phyloP scores from a whole-genome alignment of 2,888 invertebrate genomes.

The Molanna angustata region DNA sequence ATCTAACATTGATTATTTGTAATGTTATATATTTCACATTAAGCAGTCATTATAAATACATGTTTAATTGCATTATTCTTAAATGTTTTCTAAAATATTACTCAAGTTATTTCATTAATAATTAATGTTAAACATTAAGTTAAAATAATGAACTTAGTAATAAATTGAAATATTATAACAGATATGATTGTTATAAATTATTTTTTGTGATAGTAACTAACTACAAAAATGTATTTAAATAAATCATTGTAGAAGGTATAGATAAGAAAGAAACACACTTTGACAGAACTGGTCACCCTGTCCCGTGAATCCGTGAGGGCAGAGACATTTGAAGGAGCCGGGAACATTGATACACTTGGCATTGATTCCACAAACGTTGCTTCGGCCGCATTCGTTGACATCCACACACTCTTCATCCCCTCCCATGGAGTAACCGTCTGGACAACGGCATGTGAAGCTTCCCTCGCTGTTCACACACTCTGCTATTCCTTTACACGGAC shows the following conservation, averaged over 20 bases:
- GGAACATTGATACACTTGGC: conserved; percentile 78
- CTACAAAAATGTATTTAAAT: neutral
- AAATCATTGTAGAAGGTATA: neutral
- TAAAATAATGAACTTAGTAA: too few species aligned
- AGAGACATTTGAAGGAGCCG: conserved; percentile 76
- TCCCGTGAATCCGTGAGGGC: conserved; percentile 72
- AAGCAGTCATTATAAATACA: too few species aligned
- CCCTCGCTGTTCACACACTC: conserved; percentile 74
- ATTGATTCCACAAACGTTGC: conserved; percentile 69
- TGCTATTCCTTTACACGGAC: conserved; percentile 68
- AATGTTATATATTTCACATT: too few species aligned
- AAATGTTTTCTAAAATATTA: too few species aligned
- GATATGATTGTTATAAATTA: too few species aligned
- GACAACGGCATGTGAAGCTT: conserved; percentile 72
- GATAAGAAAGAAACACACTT: conserved; percentile 59
- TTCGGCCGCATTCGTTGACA: conserved; percentile 69
- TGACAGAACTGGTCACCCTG: conserved; percentile 72
- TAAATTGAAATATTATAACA: too few species aligned
- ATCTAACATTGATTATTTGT: too few species aligned
- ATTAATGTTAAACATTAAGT: too few species aligned
- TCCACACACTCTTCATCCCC: conserved; percentile 63
- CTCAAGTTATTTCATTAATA: too few species aligned
- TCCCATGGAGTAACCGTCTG: conserved; percentile 63
- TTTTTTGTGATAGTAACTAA: too few species aligned
- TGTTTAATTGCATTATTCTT: too few species aligned